A percentile compares a stretch with the other conserved stretches of the same genome.
Evolutionary conservation across 1,140 invertebrate species (phyloP).

Genomic region (Leptinotarsa texana): DNA sequence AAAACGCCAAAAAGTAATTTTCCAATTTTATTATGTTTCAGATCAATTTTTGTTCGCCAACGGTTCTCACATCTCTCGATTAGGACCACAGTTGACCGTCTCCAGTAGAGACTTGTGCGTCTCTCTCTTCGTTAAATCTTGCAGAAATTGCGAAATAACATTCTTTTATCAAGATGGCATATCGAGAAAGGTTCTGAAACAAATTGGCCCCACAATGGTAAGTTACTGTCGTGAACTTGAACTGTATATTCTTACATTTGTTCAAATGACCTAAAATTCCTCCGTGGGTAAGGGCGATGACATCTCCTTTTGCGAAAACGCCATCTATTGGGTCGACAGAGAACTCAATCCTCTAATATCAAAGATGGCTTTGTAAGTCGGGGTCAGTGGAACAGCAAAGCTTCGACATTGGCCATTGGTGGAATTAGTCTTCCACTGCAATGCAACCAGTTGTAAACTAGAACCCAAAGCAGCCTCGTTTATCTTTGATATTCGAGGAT

Average conservation of each 20-base stretch:
- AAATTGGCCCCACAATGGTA: slow-evolving; percentile 30
- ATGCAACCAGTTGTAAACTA: background rate
- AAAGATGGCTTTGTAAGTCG: background rate
- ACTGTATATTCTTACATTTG: background rate
- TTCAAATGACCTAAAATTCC: background rate
- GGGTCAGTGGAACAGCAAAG: too few relatives aligned
- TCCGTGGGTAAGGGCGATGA: background rate
- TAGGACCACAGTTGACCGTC: slow-evolving; percentile 39
- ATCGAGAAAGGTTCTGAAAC: slow-evolving; percentile 33
- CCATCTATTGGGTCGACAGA: too few relatives aligned
- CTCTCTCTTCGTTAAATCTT: slow-evolving; percentile 39
- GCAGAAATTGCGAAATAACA: slow-evolving; percentile 38
- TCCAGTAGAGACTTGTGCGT: slow-evolving; percentile 41
- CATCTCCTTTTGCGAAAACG: too few relatives aligned
- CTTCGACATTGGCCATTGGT: too few relatives aligned
- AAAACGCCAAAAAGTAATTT: too few relatives aligned
- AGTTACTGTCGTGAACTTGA: background rate
- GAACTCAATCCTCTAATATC: background rate
- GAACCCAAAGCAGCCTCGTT: too few relatives aligned
- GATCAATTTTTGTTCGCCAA: slow-evolving; percentile 46
- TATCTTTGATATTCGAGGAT: too few relatives aligned
- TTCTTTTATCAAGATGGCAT: slow-evolving; percentile 38
- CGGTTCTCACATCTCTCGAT: slow-evolving; percentile 36
- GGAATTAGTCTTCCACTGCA: background rate
- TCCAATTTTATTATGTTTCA: slow-evolving; percentile 24